phyloP scores from a whole-genome alignment of 1,140 invertebrate genomes.

The Drosophila fuyamai region DNA sequence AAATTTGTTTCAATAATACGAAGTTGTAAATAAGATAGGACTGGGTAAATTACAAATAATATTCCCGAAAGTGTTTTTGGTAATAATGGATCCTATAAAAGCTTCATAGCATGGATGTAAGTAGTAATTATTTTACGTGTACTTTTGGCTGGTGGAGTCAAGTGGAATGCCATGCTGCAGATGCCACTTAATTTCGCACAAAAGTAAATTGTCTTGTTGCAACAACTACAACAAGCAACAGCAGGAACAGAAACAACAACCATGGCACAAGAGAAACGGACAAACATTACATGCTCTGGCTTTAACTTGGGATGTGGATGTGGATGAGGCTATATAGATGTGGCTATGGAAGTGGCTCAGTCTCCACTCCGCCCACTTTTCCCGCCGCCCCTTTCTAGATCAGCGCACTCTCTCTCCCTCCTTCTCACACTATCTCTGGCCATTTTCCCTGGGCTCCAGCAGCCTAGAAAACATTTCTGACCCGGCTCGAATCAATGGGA shows the following conservation, averaged over 20 bases:
- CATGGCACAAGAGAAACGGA: slow-evolving; percentile 78
- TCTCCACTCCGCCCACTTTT: slow-evolving; percentile 30
- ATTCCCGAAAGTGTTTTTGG: too few species aligned
- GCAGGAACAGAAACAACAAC: slow-evolving; percentile 30
- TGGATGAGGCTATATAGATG: slow-evolving; percentile 49
- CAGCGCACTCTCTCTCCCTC: slow-evolving; percentile 2
- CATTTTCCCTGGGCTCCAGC: slow-evolving; percentile 27
- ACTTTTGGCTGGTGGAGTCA: slow-evolving; percentile 65
- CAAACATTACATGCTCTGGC: slow-evolving; percentile 75
- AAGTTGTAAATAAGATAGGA: too few species aligned
- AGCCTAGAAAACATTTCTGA: slow-evolving; percentile 68
- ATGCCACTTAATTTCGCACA: slow-evolving; percentile 84
- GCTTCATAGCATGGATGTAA: too few species aligned
- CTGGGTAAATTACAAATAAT: too few species aligned
- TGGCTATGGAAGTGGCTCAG: slow-evolving; percentile 26
- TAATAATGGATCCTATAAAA: too few species aligned
- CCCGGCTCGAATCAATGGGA: slow-evolving; percentile 67
- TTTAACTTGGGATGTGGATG: slow-evolving; percentile 30
- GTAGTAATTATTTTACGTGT: slow-evolving; percentile 3
- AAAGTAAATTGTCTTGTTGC: slow-evolving; percentile 85
- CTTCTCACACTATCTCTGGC: background rate
- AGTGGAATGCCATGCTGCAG: slow-evolving; percentile 82
- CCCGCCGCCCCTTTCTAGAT: slow-evolving; percentile 21
- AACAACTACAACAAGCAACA: slow-evolving; percentile 54
- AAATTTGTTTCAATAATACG: too few species aligned